Percentiles rank a stretch among this genome's conserved stretches.
Conservation (phyloP, 2,888 invertebrate species). For the Eurytoma californica region DNA sequence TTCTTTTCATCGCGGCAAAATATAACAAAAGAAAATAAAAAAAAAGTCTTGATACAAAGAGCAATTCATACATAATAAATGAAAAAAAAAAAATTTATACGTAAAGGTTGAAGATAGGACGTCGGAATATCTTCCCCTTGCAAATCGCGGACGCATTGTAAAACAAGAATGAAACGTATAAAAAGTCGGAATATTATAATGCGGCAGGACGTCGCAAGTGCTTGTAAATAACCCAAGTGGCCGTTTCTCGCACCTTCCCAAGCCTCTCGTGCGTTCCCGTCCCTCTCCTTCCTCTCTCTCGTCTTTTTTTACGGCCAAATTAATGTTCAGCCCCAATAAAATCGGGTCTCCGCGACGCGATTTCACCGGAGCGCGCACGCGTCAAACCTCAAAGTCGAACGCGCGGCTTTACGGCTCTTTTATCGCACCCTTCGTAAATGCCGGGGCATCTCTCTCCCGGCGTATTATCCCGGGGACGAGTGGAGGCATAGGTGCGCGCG, state of each 20-base stretch:
- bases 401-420: conserved; percentile 56
- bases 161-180: conserved; percentile 19
- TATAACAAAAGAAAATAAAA: too few relatives aligned
- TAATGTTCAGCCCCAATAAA: conserved; percentile 62
- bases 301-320: conserved; percentile 59
- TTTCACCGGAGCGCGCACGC: conserved; percentile 39
- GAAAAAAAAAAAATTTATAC: not conserved
- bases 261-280: not conserved
- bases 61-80: too few relatives aligned
- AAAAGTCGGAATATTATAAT: conserved; percentile 23
- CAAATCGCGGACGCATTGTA: conserved; percentile 7
- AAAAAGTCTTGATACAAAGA: too few relatives aligned
- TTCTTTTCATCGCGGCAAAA: too few relatives aligned
- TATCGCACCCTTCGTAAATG: conserved; percentile 56
- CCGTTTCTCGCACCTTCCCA: conserved; percentile 32
- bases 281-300: not conserved
- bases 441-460: conserved; percentile 10
- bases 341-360: conserved; percentile 48
- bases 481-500: not conserved
- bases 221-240: conserved; percentile 35
- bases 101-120: too few relatives aligned
- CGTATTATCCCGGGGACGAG: conserved; percentile 15
- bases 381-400: conserved; percentile 55
- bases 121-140: not conserved
- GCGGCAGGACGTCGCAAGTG: conserved; percentile 5